Conservation (phyloP, 2,797 vertebrate genomes). For the Enteromius treurensis region DNA sequence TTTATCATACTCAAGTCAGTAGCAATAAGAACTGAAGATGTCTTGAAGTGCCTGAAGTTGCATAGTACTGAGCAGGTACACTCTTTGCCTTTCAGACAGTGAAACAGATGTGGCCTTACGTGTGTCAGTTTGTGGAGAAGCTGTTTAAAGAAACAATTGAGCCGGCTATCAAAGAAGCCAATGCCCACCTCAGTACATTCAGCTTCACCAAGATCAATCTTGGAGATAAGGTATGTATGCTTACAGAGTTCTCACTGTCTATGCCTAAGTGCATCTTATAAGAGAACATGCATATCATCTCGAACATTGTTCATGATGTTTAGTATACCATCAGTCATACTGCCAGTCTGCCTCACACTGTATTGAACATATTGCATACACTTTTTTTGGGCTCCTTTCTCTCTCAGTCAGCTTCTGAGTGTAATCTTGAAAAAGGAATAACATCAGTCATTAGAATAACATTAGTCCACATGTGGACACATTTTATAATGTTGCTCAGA, state of each 20-base stretch:
- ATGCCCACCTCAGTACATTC: constrained; percentile 92
- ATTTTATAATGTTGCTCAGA: background rate
- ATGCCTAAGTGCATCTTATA: background rate
- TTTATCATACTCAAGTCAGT: background rate
- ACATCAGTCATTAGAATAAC: background rate
- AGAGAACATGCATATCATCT: background rate
- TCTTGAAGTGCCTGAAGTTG: background rate
- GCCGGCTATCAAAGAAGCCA: constrained; percentile 89
- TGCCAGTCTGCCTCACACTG: background rate
- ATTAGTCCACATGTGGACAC: background rate
- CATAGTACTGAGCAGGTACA: constrained; percentile 16
- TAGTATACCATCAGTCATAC: background rate
- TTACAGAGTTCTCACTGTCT: background rate
- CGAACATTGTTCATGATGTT: background rate
- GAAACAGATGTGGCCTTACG: constrained; percentile 97
- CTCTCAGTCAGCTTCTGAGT: constrained; percentile 58
- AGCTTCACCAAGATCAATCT: constrained; percentile 93
- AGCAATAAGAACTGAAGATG: background rate
- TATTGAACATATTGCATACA: background rate
- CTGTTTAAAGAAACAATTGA: constrained; percentile 92
- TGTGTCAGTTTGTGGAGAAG: constrained; percentile 94
- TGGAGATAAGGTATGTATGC: constrained; percentile 85
- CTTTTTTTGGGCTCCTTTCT: background rate
- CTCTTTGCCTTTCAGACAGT: constrained; percentile 81
- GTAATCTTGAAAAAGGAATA: background rate